Percentiles rank a stretch among this genome's conserved stretches.
These are phyloP conservation scores for Heterohyrax brucei DNA, from an alignment of 2,797 vertebrate genomes.

Conservation along the genomic window DNA sequence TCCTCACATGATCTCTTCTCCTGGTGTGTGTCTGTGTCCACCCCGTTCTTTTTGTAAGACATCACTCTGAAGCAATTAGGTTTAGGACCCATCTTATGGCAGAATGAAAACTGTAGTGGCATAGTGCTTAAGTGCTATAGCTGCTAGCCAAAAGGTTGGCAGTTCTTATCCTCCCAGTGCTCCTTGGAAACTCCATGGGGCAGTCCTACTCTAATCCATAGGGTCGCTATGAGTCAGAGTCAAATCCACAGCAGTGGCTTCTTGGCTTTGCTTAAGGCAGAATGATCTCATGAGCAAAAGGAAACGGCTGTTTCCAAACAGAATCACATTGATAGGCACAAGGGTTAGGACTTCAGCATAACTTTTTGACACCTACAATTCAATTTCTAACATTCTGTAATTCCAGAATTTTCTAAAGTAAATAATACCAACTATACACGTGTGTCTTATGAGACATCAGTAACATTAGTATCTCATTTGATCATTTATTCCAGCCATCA, in stretches of 20 bases:
- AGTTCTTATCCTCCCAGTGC: no score
- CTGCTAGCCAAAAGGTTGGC: no score
- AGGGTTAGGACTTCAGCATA: background rate
- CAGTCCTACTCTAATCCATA: no score
- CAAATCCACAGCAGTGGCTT: no score
- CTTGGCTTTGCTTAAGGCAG: background rate
- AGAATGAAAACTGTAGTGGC: background rate
- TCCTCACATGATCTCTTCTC: background rate
- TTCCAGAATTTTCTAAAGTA: slow-evolving; percentile 51
- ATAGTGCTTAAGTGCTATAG: no score
- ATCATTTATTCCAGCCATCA: background rate
- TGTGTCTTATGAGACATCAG: background rate
- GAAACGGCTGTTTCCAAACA: background rate
- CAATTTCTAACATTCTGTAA: background rate
- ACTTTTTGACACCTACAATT: background rate
- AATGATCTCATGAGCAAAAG: background rate
- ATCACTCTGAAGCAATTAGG: background rate
- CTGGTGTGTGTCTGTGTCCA: background rate
- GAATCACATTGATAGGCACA: background rate
- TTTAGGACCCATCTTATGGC: background rate
- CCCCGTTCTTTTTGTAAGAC: background rate
- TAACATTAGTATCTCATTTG: background rate
- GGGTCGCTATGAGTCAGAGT: no score
- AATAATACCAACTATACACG: background rate
- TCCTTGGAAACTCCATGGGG: no score